Percentiles rank a stretch among this genome's conserved stretches.
phyloP scores from a whole-genome alignment of 2,888 invertebrate genomes.

The Prionchulus punctatus region DNA sequence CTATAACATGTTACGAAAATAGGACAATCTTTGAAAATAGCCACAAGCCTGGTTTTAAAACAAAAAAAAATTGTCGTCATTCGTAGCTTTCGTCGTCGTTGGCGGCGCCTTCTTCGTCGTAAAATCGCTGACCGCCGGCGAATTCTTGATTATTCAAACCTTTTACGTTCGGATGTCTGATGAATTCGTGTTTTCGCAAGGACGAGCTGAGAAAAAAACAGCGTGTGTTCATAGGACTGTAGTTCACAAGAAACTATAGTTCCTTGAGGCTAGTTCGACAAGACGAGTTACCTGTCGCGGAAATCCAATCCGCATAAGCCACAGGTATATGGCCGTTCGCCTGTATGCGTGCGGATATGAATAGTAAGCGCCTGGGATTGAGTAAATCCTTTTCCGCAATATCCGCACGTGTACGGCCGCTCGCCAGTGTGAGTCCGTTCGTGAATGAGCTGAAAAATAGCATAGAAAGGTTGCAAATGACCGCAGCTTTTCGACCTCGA shows the following conservation, averaged over 20 bases:
- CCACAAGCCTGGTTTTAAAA: too few species aligned
- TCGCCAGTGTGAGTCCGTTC: neutral
- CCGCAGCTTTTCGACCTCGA: neutral
- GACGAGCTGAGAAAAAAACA: neutral
- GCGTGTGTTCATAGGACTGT: neutral
- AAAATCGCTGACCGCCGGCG: too few species aligned
- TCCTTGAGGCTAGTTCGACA: neutral
- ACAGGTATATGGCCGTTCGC: slow-evolving; percentile 1
- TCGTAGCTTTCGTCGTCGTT: too few species aligned
- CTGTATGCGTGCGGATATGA: neutral
- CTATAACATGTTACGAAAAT: too few species aligned
- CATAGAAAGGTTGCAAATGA: neutral
- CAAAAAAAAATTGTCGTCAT: too few species aligned
- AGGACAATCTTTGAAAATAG: too few species aligned
- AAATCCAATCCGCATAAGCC: neutral
- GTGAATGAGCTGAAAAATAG: neutral
- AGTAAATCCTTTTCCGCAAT: neutral
- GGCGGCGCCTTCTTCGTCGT: too few species aligned
- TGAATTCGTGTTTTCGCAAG: slow-evolving; percentile 1
- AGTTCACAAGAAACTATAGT: neutral
- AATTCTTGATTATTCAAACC: too few species aligned
- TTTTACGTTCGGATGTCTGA: neutral
- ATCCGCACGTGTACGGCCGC: neutral
- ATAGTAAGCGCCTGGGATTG: slow-evolving; percentile 1
- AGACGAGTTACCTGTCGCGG: neutral